Percentiles rank a stretch among this genome's conserved stretches.
phyloP scores from a whole-genome alignment of 2,888 invertebrate species.

The Melanchra persicariae region DNA sequence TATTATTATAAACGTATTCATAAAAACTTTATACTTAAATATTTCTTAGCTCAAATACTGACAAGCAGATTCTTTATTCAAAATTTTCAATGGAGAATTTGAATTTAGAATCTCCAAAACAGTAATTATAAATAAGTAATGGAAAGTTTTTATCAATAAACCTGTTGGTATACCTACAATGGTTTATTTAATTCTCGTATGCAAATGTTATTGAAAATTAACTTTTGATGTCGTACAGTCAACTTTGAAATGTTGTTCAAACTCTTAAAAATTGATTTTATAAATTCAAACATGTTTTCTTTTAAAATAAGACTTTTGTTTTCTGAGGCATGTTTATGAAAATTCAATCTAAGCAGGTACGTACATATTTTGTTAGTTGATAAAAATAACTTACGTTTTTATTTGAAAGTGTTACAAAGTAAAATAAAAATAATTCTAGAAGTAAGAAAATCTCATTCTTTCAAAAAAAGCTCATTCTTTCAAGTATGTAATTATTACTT shows the following conservation, averaged over 20 bases:
- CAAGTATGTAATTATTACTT: neutral
- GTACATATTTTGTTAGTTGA: neutral
- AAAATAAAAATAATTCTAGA: neutral
- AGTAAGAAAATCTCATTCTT: neutral
- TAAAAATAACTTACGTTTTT: neutral
- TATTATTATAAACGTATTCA: too few species aligned
- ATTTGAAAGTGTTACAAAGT: neutral
- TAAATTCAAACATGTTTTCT: neutral
- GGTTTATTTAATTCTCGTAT: too few species aligned
- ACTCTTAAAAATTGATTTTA: neutral
- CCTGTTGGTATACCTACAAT: too few species aligned
- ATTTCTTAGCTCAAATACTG: too few species aligned
- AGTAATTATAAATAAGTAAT: too few species aligned
- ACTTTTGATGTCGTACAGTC: neutral
- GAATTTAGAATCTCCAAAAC: too few species aligned
- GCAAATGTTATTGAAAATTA: conserved; percentile 1
- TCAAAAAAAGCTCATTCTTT: too few species aligned
- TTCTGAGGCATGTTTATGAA: conserved; percentile 1
- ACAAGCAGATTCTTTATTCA: too few species aligned
- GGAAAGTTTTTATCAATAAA: too few species aligned
- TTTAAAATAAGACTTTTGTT: neutral
- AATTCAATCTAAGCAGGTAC: conserved; percentile 2
- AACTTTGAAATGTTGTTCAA: neutral
- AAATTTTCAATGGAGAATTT: too few species aligned
- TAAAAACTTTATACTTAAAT: too few species aligned